Base-by-base conservation (phyloP, 2,797 vertebrate species). In the Syngnathus acus region DNA sequence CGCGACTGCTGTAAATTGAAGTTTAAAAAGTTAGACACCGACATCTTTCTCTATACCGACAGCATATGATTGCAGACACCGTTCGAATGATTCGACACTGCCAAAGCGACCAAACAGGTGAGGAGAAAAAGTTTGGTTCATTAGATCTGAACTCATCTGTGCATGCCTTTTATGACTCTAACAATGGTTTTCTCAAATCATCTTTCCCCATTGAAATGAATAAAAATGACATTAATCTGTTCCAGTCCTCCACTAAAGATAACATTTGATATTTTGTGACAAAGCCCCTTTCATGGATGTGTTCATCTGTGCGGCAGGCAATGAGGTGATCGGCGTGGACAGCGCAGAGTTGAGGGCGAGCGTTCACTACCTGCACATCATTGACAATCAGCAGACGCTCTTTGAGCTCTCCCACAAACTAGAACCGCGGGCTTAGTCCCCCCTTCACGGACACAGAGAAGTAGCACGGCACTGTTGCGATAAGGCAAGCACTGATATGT, bases 61-160 rank as follows among this genome's bases (percentile, higher is more conserved):
- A 99, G 97, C 97, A 98, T 67, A 99, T 99, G 97, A 99, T 98
- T 45, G 97, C 96, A 69, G 96, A 98, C 78, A 96, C 95, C 0
- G 95, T 99, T 79, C 92, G 96, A 67, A 94, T 94, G 76, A 90
- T 99, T 79, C 94, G 96, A 74, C 94, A 97, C 86, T 99, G 97
- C 89, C 94, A 95, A 86, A 93, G 92, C 39, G 95, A 95, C 80
- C 94, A 96, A 71, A 91, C 92, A 84, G 95, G 97, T 99, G 82
- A 82, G 89, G 16, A 16, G 14, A 17, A 37, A 5, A 58, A 47
- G 16, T 16, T 17, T 5, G 2, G 55, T 32, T 32, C 32, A 32
- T 32, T 32, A 4, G 32, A 32, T 32, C 32, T 4, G 32, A 32
- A 32, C 32, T 32, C 32, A 32, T 32, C 32, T 32, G 32, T 32